phyloP scores from a whole-genome alignment of 2,113 vertebrate genomes.

The Phylloscopus trochilus region DNA sequence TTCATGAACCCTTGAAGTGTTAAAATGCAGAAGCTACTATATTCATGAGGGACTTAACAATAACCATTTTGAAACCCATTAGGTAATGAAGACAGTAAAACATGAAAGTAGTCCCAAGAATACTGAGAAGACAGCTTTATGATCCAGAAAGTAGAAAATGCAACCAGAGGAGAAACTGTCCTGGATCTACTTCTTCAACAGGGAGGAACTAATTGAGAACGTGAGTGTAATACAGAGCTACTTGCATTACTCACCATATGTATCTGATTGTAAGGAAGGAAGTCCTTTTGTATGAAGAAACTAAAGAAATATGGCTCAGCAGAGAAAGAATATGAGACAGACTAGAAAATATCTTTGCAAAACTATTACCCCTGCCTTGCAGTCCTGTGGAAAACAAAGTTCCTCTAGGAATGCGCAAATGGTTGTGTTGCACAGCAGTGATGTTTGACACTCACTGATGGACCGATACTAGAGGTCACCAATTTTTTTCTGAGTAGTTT shows the following conservation, averaged over 20 bases:
- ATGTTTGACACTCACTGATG: background rate
- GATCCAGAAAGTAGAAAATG: slow-evolving; percentile 60
- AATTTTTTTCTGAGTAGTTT: background rate
- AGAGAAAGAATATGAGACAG: background rate
- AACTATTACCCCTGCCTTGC: background rate
- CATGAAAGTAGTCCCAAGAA: slow-evolving; percentile 45
- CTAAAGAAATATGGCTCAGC: background rate
- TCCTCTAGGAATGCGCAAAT: background rate
- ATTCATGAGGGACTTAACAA: slow-evolving; percentile 46
- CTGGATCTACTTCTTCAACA: slow-evolving; percentile 31
- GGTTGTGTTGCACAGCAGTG: background rate
- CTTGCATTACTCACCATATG: background rate
- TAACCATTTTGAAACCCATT: slow-evolving; percentile 50
- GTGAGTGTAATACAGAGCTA: slow-evolving; percentile 29
- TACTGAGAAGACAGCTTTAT: slow-evolving; percentile 56
- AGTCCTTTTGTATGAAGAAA: background rate
- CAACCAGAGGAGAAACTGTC: slow-evolving; percentile 43
- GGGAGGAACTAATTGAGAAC: slow-evolving; percentile 49
- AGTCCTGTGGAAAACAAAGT: background rate
- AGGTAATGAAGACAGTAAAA: slow-evolving; percentile 59
- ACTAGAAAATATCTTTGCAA: background rate
- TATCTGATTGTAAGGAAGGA: background rate
- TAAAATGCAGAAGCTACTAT: slow-evolving; percentile 3
- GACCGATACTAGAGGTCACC: background rate
- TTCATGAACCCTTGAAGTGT: background rate